Evolutionary conservation across 2,888 invertebrate species (phyloP).

Genomic region (Euphydryas editha): DNA sequence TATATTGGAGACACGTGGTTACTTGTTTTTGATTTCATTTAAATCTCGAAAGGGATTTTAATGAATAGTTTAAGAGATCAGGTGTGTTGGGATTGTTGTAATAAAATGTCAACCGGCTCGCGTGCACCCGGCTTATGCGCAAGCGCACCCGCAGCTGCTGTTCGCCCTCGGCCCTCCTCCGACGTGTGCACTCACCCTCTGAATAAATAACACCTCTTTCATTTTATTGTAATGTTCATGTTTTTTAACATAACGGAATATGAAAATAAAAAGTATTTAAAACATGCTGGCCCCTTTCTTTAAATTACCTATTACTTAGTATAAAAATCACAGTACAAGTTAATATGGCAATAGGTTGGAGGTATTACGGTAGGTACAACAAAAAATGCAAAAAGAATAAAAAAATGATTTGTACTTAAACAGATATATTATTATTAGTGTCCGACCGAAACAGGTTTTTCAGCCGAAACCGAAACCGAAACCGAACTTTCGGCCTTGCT

Average conservation of each 20-base stretch:
- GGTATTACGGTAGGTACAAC: too few relatives aligned
- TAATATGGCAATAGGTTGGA: too few relatives aligned
- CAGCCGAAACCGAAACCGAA: too few relatives aligned
- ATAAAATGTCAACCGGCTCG: conserved; percentile 74
- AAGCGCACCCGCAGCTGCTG: conserved; percentile 74
- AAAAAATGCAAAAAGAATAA: too few relatives aligned
- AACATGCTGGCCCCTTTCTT: background rate
- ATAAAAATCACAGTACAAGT: background rate
- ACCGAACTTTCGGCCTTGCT: too few relatives aligned
- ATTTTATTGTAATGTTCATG: conserved; percentile 54
- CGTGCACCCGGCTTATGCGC: conserved; percentile 68
- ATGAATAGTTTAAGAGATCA: conserved; percentile 74
- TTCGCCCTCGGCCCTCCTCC: conserved; percentile 59
- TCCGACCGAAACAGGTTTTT: too few relatives aligned
- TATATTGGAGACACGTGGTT: conserved; percentile 31
- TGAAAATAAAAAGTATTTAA: conserved; percentile 16
- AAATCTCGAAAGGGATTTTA: conserved; percentile 47
- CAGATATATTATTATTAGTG: too few relatives aligned
- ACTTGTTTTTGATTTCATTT: conserved; percentile 31
- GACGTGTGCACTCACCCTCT: conserved; percentile 62
- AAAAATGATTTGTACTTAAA: too few relatives aligned
- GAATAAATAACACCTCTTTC: conserved; percentile 68
- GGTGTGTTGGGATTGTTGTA: conserved; percentile 78
- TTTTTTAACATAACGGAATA: conserved; percentile 43
- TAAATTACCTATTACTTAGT: background rate